phyloP scores from a whole-genome alignment of 2,888 invertebrate species.

The Silvanus unidentatus region DNA sequence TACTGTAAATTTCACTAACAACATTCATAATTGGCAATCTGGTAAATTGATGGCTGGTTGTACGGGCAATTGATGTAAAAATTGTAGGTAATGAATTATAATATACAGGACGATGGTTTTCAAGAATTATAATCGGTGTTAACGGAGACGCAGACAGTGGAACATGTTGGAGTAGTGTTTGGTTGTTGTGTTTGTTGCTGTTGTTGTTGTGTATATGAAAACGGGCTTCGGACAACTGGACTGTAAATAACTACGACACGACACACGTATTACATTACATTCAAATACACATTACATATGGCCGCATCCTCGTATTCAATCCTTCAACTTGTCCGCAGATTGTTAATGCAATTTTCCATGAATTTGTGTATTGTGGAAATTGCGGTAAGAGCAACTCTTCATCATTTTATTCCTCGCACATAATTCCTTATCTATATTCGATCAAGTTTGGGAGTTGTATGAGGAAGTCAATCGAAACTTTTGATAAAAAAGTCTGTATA shows the following conservation, averaged over 20 bases:
- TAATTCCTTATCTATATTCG: no score
- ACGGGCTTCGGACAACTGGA: constrained; percentile 20
- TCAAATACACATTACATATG: constrained; percentile 27
- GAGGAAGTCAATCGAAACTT: background rate
- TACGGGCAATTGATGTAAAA: no score
- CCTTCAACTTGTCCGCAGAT: constrained; percentile 25
- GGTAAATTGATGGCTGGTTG: no score
- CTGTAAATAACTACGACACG: constrained; percentile 29
- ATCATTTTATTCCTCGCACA: no score
- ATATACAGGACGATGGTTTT: constrained; percentile 10
- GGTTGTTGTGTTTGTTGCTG: no score
- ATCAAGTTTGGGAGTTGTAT: no score
- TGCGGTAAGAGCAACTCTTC: no score
- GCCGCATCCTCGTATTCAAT: constrained; percentile 20
- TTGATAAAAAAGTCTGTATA: no score
- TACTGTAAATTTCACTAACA: no score
- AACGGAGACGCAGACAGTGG: constrained; percentile 10
- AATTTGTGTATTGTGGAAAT: no score
- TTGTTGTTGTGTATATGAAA: constrained; percentile 7
- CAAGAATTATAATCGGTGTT: constrained; percentile 12
- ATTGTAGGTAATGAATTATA: constrained; percentile 8
- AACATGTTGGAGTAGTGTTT: constrained; percentile 4
- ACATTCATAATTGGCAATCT: no score
- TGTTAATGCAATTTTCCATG: constrained; percentile 20
- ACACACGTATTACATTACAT: constrained; percentile 30